phyloP scores from a whole-genome alignment of 35 echinoderm and acorn worm species.

The Ophioderma brevispina region DNA sequence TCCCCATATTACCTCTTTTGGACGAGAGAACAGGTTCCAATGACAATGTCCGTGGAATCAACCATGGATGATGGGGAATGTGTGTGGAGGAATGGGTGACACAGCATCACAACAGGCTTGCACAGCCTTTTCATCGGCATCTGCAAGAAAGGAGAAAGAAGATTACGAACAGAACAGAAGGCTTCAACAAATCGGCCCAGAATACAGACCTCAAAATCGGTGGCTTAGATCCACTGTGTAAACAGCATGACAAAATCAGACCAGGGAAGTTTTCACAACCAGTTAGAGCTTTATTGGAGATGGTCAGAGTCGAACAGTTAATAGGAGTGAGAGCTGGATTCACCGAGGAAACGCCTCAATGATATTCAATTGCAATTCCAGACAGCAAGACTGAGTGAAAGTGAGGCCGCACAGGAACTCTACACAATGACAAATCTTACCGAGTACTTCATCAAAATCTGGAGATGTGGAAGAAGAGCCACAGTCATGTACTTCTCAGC shows the following conservation, averaged over 20 bases:
- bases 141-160: conserved; percentile 58
- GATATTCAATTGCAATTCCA: too few relatives aligned
- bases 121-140: conserved; percentile 37
- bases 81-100: conserved; percentile 17
- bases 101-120: conserved; percentile 57
- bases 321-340: conserved; percentile 47
- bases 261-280: background rate
- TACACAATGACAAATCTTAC: background rate
- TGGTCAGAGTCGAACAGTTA: conserved; percentile 20
- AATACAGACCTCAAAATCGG: conserved; percentile 45
- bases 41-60: conserved; percentile 45
- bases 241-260: background rate
- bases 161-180: conserved; percentile 33
- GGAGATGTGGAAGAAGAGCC: background rate
- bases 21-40: conserved; percentile 58
- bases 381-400: too few relatives aligned
- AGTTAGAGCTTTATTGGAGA: background rate
- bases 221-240: conserved; percentile 31
- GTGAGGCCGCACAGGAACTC: too few relatives aligned
- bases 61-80: background rate
- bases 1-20: conserved; percentile 78
- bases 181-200: conserved; percentile 29
- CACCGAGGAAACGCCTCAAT: background rate
- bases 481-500: background rate
- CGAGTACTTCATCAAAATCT: background rate